Percentiles rank a stretch among this genome's conserved stretches.
phyloP scores from a whole-genome alignment of 2,797 vertebrate genomes.

The Ctenochaetus hawaiiensis region DNA sequence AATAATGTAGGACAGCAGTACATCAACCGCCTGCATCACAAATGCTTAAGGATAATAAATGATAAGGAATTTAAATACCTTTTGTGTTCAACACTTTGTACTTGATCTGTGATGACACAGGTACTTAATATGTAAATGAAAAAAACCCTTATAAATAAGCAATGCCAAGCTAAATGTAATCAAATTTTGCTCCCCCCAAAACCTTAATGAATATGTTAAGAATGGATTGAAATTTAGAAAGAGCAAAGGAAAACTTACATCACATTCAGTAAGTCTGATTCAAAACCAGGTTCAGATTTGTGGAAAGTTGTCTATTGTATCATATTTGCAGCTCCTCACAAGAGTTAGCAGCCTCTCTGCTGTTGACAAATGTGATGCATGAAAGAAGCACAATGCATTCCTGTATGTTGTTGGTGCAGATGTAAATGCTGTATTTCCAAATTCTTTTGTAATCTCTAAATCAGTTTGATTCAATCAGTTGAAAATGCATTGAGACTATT shows the following conservation, averaged over 20 bases:
- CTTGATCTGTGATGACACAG: too few relatives aligned
- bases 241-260: too few relatives aligned
- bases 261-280: background rate
- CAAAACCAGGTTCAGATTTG: background rate
- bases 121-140: too few relatives aligned
- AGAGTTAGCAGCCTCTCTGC: background rate
- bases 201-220: too few relatives aligned
- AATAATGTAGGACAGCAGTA: background rate
- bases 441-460: background rate
- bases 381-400: background rate
- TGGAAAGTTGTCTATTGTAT: background rate
- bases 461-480: too few relatives aligned
- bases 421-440: background rate
- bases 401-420: background rate
- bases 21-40: background rate
- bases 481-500: background rate
- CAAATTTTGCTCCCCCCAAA: too few relatives aligned
- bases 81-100: background rate
- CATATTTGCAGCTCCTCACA: background rate
- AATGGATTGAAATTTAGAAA: background rate
- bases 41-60: background rate
- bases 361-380: background rate
- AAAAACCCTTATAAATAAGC: too few relatives aligned
- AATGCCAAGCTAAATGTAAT: too few relatives aligned
- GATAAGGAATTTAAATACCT: background rate